Evolutionary conservation across 2,113 vertebrate genomes (phyloP).

Genomic region (Campylomormyrus numenius): DNA sequence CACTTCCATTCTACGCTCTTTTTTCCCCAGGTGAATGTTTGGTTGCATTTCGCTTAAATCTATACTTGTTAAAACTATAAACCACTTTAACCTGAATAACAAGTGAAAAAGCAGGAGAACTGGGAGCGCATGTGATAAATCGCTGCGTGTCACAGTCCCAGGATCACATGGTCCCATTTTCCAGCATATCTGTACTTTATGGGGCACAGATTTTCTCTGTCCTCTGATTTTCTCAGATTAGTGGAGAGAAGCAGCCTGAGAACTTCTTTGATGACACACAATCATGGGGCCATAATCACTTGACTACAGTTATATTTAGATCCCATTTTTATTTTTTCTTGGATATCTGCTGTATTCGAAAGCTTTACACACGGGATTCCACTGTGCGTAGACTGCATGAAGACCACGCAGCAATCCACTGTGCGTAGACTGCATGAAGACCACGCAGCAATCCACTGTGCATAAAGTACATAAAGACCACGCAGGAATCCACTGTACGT

Average conservation of each 20-base stretch:
- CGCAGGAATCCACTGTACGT: neutral
- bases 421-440: neutral
- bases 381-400: neutral
- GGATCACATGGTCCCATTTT: neutral
- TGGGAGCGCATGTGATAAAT: neutral
- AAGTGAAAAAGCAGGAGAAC: neutral
- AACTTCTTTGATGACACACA: neutral
- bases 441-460: neutral
- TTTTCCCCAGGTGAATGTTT: neutral
- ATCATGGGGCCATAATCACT: neutral
- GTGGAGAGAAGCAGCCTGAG: neutral
- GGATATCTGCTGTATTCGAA: neutral
- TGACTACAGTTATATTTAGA: slow-evolving; percentile 5
- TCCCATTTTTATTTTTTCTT: neutral
- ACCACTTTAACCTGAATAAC: neutral
- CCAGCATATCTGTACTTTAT: neutral
- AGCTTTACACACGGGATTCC: neutral
- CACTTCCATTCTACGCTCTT: neutral
- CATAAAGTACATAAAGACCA: neutral
- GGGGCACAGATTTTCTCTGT: neutral
- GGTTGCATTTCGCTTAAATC: neutral
- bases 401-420: neutral
- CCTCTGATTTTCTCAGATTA: neutral
- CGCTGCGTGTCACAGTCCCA: neutral
- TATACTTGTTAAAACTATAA: neutral